These are phyloP conservation scores for Nerophis ophidion DNA, from an alignment of 2,113 vertebrate genomes.

Conservation along the genomic window DNA sequence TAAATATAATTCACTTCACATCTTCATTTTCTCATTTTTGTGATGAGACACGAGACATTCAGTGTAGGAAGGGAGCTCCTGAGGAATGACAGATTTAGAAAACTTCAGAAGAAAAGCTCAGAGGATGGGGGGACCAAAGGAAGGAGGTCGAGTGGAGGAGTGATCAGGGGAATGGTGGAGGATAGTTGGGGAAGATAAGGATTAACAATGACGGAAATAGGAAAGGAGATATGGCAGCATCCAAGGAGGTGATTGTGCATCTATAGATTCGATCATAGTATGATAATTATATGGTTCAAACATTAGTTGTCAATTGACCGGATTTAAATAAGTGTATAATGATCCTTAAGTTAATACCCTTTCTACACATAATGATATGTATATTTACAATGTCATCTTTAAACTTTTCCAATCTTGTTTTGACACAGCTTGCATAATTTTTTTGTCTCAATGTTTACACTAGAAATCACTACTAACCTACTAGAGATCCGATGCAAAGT, in stretches of 20 bases:
- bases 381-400: too few species aligned
- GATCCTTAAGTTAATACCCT: too few species aligned
- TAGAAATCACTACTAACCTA: too few species aligned
- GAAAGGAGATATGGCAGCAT: too few species aligned
- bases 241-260: not conserved
- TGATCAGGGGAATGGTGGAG: slow-evolving; percentile 9
- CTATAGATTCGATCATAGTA: not conserved
- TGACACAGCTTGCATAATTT: too few species aligned
- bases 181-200: slow-evolving; percentile 5
- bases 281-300: not conserved
- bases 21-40: not conserved
- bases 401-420: too few species aligned
- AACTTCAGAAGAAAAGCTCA: slow-evolving; percentile 43
- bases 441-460: too few species aligned
- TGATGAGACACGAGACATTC: slow-evolving; percentile 20
- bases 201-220: slow-evolving; percentile 16
- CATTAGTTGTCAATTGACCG: not conserved
- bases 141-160: slow-evolving; percentile 19
- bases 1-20: too few species aligned
- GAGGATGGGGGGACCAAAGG: slow-evolving; percentile 23
- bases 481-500: too few species aligned
- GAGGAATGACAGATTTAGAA: slow-evolving; percentile 23
- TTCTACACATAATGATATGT: too few species aligned
- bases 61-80: slow-evolving; percentile 28
- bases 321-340: not conserved